These are phyloP conservation scores for Aquatica leii DNA, from an alignment of 2,888 invertebrate species.

Conservation along the genomic window DNA sequence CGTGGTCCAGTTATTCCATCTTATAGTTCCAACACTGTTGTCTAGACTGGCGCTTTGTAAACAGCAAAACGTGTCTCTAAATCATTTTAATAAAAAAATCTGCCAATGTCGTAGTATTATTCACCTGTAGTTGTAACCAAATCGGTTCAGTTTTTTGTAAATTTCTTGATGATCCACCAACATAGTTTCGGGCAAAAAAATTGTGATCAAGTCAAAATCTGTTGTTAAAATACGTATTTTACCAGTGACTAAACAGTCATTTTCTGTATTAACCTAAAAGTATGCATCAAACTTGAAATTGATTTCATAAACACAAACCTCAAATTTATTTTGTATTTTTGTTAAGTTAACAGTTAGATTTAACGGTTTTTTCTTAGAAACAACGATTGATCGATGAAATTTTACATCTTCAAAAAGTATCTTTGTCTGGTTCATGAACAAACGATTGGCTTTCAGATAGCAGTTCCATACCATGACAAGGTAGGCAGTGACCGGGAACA, in stretches of 20 bases:
- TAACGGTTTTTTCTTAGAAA: no score
- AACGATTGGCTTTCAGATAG: neutral
- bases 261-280: neutral
- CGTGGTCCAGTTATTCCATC: neutral
- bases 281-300: no score
- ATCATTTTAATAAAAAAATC: no score
- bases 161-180: no score
- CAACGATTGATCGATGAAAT: neutral
- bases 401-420: neutral
- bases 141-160: neutral
- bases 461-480: neutral
- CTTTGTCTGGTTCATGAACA: neutral
- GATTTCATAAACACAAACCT: no score
- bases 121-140: neutral
- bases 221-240: no score
- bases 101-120: no score
- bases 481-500: neutral
- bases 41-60: neutral
- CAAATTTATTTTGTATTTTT: no score
- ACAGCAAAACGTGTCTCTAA: neutral
- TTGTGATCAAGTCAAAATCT: no score
- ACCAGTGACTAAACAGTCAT: neutral
- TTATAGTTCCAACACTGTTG: neutral
- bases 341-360: no score
- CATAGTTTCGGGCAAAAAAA: no score